Conservation (phyloP, 2,113 vertebrate genomes). For the Myiagra hebetior region DNA sequence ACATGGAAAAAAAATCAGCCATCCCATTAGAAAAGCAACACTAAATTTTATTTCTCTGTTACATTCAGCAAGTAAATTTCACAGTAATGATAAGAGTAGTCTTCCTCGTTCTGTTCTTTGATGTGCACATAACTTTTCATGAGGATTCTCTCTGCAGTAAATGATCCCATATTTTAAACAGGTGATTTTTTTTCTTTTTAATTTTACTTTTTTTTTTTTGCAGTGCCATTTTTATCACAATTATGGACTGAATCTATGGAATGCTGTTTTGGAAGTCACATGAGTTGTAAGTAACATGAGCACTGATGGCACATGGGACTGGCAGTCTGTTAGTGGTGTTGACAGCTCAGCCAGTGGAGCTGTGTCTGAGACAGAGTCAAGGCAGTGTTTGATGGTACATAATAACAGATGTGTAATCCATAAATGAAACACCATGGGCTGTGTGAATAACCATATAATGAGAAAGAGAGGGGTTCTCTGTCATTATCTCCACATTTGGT, state of each 20-base stretch:
- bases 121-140: not conserved
- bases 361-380: not conserved
- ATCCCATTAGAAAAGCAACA: not conserved
- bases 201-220: not conserved
- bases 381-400: not conserved
- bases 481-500: not conserved
- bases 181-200: not conserved
- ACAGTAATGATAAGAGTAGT: not conserved
- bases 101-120: not conserved
- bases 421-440: not conserved
- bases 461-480: not conserved
- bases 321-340: not conserved
- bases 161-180: not conserved
- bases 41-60: not conserved
- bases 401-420: not conserved
- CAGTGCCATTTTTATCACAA: not conserved
- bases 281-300: not conserved
- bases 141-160: not conserved
- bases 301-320: rapidly evolving
- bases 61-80: not conserved
- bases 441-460: not conserved
- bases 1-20: not conserved
- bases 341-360: not conserved
- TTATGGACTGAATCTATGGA: not conserved
- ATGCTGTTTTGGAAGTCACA: not conserved